phyloP scores from a whole-genome alignment of 2,113 vertebrate genomes.

The Oceanodroma tethys region DNA sequence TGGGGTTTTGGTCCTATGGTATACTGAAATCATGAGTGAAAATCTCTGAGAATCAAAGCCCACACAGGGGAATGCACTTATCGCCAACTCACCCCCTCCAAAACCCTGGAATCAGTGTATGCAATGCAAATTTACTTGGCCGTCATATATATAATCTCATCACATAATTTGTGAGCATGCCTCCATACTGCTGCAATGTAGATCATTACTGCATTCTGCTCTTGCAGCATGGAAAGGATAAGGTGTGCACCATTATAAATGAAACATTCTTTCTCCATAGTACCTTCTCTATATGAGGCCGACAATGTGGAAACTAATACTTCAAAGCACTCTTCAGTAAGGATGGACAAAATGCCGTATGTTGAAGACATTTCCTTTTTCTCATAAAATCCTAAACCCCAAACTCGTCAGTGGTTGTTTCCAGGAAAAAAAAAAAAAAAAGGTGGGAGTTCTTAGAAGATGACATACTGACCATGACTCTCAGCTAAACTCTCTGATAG shows the following conservation, averaged over 20 bases:
- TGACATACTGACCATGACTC: not conserved
- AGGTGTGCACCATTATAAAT: not conserved
- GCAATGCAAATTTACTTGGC: not conserved
- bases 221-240: not conserved
- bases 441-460: not conserved
- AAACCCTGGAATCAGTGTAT: not conserved
- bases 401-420: not conserved
- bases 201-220: not conserved
- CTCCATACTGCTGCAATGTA: not conserved
- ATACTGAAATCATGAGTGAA: not conserved
- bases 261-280: not conserved
- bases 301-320: not conserved
- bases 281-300: not conserved
- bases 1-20: accelerated
- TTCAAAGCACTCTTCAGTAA: not conserved
- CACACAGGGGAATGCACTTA: not conserved
- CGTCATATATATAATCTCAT: not conserved
- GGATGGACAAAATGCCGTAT: not conserved
- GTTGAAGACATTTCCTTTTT: not conserved
- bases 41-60: not conserved
- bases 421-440: not conserved
- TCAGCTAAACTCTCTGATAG: not conserved
- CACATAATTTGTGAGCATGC: not conserved
- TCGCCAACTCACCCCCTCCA: not conserved
- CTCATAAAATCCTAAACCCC: not conserved